Percentiles rank a stretch among this genome's conserved stretches.
phyloP scores from a whole-genome alignment of 92 coral and sea anemone species.

The Scolanthus callimorphus region DNA sequence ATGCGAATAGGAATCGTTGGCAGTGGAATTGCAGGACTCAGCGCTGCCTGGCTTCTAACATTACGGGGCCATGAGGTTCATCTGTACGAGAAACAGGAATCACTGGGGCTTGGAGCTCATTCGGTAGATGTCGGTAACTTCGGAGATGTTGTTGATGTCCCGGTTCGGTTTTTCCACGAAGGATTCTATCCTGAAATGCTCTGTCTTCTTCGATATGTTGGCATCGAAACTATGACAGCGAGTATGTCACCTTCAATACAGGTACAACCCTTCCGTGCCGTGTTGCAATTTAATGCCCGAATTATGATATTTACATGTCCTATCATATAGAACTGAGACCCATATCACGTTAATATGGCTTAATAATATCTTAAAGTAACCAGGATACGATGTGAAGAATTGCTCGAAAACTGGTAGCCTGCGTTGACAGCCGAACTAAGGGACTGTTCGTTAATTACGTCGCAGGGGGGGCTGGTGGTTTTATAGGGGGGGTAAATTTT shows the following conservation, averaged over 20 bases:
- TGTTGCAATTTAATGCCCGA: no score
- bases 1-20: conserved; percentile 4
- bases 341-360: no score
- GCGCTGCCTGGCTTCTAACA: conserved; percentile 11
- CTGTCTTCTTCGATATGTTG: conserved; percentile 7
- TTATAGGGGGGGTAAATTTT: no score
- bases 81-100: conserved; percentile 5
- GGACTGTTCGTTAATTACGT: no score
- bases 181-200: conserved; percentile 5
- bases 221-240: conserved; percentile 1
- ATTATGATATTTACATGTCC: no score
- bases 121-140: neutral
- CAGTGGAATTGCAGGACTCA: conserved; percentile 19
- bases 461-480: no score
- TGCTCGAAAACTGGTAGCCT: no score
- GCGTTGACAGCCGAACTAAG: no score
- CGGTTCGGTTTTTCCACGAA: conserved; percentile 7
- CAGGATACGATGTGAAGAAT: no score
- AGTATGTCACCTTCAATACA: conserved; percentile 14
- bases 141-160: conserved; percentile 17
- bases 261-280: no score
- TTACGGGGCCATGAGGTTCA: conserved; percentile 11
- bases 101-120: conserved; percentile 13
- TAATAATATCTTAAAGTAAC: no score
- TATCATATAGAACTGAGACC: no score